Evolutionary conservation across 2,113 vertebrate species (phyloP).

Genomic region (Chlorodrepanis virens): DNA sequence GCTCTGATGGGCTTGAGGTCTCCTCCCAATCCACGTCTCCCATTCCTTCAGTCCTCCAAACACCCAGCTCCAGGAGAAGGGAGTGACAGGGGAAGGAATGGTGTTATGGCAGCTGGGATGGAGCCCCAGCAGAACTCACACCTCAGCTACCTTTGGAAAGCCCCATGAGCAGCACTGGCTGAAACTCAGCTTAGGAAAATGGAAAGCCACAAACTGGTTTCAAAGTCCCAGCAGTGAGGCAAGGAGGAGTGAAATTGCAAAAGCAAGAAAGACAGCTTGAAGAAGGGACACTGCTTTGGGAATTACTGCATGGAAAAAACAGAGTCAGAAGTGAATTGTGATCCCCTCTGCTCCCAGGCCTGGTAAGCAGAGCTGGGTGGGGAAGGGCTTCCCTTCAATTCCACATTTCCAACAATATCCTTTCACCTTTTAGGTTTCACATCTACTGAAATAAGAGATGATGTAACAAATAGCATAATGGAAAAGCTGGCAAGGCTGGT

Average conservation of each 20-base stretch:
- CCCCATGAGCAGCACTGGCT: neutral
- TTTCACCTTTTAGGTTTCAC: neutral
- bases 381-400: constrained; percentile 9
- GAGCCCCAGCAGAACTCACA: neutral
- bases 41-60: neutral
- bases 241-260: neutral
- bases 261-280: neutral
- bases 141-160: neutral
- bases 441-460: constrained; percentile 1
- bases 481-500: neutral
- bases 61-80: neutral
- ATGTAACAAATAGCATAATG: neutral
- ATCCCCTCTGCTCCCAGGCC: neutral
- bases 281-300: neutral
- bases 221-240: neutral
- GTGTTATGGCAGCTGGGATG: neutral
- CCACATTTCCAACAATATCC: neutral
- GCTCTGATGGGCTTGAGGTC: neutral
- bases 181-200: neutral
- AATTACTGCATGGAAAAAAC: constrained; percentile 26
- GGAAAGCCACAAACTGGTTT: neutral
- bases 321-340: neutral
- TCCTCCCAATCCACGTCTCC: rapidly evolving
- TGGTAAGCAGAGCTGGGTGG: neutral
- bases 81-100: neutral